These are phyloP conservation scores for Neoascia interrupta DNA, from an alignment of 2,888 invertebrate genomes.

Conservation along the genomic window DNA sequence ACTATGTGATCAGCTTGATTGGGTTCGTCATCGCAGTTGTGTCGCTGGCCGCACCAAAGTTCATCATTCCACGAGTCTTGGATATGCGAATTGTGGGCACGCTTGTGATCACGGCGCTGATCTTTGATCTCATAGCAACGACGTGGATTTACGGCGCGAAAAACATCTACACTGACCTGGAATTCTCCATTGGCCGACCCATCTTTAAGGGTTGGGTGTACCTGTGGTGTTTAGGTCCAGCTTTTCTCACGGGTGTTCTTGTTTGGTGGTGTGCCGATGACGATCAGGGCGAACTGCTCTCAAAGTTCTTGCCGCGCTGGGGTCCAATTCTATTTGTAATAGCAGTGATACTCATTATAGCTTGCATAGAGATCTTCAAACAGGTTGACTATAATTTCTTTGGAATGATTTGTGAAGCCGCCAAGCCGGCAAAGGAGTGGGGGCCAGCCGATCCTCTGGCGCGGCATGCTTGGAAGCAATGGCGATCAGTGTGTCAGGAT, in stretches of 20 bases:
- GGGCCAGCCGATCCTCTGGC: constrained; percentile 80
- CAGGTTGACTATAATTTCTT: constrained; percentile 80
- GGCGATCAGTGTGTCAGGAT: constrained; percentile 79
- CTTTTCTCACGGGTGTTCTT: constrained; percentile 76
- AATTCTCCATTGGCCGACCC: constrained; percentile 79
- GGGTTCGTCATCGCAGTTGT: constrained; percentile 77
- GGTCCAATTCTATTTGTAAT: constrained; percentile 77
- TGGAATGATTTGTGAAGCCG: constrained; percentile 80
- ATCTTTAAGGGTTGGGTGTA: constrained; percentile 78
- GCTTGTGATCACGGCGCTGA: constrained; percentile 76
- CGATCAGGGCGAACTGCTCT: constrained; percentile 75
- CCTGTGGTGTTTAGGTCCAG: constrained; percentile 78
- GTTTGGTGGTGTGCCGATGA: constrained; percentile 80
- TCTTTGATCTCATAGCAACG: constrained; percentile 78
- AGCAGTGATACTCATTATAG: constrained; percentile 76
- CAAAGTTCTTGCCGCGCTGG: constrained; percentile 78
- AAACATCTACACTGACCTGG: constrained; percentile 79
- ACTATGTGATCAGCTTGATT: constrained; percentile 78
- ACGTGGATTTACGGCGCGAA: constrained; percentile 80
- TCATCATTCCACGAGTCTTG: constrained; percentile 76
- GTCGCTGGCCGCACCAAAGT: constrained; percentile 77
- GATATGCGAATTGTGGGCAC: constrained; percentile 78
- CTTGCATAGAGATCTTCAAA: constrained; percentile 78
- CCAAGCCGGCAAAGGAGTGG: constrained; percentile 80
- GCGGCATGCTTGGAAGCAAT: constrained; percentile 80